These are phyloP conservation scores for Sinosuthora webbiana DNA, from an alignment of 2,113 vertebrate species.

Conservation along the genomic window DNA sequence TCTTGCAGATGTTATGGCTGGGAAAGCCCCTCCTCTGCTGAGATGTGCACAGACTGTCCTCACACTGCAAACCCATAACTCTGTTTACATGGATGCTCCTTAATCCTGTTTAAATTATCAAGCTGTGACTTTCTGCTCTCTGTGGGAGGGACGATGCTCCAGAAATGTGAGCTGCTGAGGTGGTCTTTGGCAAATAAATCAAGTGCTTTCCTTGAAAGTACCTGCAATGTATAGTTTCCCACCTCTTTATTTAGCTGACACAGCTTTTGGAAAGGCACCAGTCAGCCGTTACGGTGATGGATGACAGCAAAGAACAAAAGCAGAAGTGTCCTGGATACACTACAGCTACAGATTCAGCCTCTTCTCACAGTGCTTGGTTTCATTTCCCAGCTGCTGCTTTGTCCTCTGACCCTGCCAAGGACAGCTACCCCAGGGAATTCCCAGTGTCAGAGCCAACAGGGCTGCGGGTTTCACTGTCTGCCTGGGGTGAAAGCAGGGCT, in stretches of 20 bases:
- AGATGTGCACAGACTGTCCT: background rate
- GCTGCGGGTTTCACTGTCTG: background rate
- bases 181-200: background rate
- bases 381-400: background rate
- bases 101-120: constrained; percentile 3
- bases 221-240: background rate
- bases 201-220: background rate
- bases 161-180: background rate
- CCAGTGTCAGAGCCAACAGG: background rate
- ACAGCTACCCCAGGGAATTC: background rate
- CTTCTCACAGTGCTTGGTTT: background rate
- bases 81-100: background rate
- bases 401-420: background rate
- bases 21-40: background rate
- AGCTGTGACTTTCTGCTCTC: background rate
- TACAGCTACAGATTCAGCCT: background rate
- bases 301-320: constrained; percentile 27
- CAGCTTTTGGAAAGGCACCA: background rate
- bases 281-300: background rate
- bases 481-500: background rate
- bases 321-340: background rate
- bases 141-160: background rate
- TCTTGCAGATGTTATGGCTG: background rate
- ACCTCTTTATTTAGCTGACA: background rate
- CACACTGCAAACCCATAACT: background rate